Evolutionary conservation across 2,797 vertebrate species (phyloP), one percentile per base, ranked within the genome.

Genomic region (Chloroceryle amazona): DNA sequence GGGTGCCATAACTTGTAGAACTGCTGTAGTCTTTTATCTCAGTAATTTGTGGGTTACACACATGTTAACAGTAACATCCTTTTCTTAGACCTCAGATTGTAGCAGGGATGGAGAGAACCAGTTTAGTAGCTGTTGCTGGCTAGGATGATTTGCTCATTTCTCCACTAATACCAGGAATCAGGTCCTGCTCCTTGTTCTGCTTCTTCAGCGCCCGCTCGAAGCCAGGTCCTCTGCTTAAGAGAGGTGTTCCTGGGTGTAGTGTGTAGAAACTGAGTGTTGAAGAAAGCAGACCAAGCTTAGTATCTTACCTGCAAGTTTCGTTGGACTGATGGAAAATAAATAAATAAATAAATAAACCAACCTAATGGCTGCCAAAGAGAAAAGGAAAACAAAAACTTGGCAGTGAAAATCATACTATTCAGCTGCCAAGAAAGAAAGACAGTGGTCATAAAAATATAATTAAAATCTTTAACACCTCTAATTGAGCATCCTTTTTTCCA

Each of bases 381-480:
- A 90, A 71, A 80, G n/a, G 10, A n/a, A 80, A 82, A 41, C 72
- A 66, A 60, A 78, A 51, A 15, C 57, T 92, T 91, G 55, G 35
- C 84, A 89, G 49, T 76, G 49, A 81, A 74, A 93, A 54, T 66
- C 7, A 2, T 55, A 44, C 67, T 90, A 54, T 55, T 60, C 54
- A 54, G 33, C 68, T 95, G 79, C 67, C 65, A 63, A 74, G 71
- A 79, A 74, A 57, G 61, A 89, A 81, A 63, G 31, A 81, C 85
- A 89, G 31, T 93, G 39, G 51, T 33, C 31, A 63, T 84, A 71
- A 86, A 91, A 93, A 61, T 58, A 39, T 41, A 81, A 81, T 73
- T 72, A 79, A 91, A 95, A 90, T 68, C 60, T 58, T 13, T 86
- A 73, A 75, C 89, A 84, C 26, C 14, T 80, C 28, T 93, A 81